Conservation (phyloP, 2,113 vertebrate genomes). For the Glaucidium brasilianum region DNA sequence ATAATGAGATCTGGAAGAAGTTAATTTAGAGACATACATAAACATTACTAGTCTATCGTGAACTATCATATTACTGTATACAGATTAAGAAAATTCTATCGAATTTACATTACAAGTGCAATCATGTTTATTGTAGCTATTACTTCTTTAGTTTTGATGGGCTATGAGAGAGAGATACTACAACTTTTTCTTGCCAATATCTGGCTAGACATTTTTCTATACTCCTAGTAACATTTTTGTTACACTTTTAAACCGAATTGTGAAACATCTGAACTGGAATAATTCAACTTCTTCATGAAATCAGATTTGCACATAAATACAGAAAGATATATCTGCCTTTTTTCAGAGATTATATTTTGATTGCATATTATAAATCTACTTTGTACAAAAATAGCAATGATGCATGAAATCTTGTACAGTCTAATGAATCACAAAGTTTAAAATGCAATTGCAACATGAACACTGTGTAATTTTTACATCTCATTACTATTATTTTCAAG, state of each 20-base stretch:
- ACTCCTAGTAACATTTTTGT: neutral
- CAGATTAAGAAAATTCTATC: neutral
- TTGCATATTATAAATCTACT: neutral
- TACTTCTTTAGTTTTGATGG: neutral
- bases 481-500: neutral
- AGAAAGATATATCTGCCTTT: neutral
- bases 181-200: neutral
- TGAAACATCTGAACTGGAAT: neutral
- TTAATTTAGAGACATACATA: conserved; percentile 23
- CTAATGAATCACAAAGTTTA: neutral
- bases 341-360: neutral
- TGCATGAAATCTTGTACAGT: neutral
- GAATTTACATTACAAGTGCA: neutral
- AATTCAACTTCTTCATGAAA: neutral
- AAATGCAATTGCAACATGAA: neutral
- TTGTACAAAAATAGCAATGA: neutral
- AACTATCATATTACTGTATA: conserved; percentile 12
- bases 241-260: neutral
- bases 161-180: neutral
- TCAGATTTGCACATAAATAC: neutral
- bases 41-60: conserved; percentile 31
- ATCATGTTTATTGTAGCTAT: neutral
- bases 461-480: neutral
- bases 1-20: neutral
- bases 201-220: neutral